Evolutionary conservation across 2,113 vertebrate genomes (phyloP).

Genomic region (Gymnarchus niloticus): DNA sequence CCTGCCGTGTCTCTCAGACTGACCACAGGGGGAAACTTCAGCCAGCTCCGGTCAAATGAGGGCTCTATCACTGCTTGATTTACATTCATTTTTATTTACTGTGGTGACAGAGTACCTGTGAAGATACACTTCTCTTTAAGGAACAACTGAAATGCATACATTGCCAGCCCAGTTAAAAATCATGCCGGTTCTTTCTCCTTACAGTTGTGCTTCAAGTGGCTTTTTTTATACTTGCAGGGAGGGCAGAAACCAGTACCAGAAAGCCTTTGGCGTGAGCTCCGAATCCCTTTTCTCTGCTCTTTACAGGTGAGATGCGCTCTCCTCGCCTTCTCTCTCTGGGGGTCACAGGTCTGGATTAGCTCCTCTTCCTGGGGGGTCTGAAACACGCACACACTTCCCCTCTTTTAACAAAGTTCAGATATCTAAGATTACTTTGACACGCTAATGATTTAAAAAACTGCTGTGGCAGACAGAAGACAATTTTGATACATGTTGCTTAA

Average conservation of each 20-base stretch:
- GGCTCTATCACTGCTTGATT: too few species aligned
- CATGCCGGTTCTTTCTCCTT: not conserved
- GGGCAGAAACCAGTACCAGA: constrained; percentile 73
- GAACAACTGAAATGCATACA: not conserved
- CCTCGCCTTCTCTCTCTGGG: not conserved
- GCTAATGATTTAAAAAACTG: not conserved
- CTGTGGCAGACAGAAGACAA: not conserved
- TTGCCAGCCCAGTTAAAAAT: not conserved
- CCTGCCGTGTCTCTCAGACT: too few species aligned
- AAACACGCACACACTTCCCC: too few species aligned
- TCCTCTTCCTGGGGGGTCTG: not conserved
- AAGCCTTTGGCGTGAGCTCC: constrained; percentile 67
- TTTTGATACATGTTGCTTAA: not conserved
- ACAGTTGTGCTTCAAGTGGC: not conserved
- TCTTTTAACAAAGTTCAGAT: too few species aligned
- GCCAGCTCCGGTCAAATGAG: too few species aligned
- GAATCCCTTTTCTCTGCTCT: constrained; percentile 73
- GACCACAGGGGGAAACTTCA: too few species aligned
- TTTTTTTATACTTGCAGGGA: constrained; percentile 58
- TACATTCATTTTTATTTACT: too few species aligned
- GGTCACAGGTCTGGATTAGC: not conserved
- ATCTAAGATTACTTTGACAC: too few species aligned
- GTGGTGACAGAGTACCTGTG: not conserved
- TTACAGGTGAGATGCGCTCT: constrained; percentile 69
- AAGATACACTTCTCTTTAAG: not conserved